Evolutionary conservation across 2,113 vertebrate species (phyloP).

Genomic region (Rhinopomastus cyanomelas): DNA sequence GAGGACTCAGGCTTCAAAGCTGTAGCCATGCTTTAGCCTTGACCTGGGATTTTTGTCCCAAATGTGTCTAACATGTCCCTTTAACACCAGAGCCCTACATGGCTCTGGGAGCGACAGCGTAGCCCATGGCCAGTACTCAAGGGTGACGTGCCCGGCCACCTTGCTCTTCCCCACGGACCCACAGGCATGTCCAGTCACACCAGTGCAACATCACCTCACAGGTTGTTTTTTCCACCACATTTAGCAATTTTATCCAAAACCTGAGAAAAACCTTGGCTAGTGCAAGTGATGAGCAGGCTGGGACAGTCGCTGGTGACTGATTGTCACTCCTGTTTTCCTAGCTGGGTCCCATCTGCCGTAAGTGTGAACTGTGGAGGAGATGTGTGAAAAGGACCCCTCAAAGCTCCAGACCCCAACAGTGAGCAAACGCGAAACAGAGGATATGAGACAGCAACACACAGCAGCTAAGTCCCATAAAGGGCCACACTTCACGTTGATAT

Average conservation of each 20-base stretch:
- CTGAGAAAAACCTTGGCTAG: background rate
- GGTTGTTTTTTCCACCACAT: fast-evolving
- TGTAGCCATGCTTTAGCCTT: background rate
- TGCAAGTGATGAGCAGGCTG: background rate
- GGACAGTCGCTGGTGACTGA: fast-evolving
- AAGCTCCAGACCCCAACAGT: fast-evolving
- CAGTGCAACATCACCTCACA: fast-evolving
- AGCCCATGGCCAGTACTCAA: fast-evolving
- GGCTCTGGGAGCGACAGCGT: background rate
- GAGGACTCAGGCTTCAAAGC: background rate
- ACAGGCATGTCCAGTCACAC: fast-evolving
- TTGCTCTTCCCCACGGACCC: fast-evolving
- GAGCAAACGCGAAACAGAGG: background rate
- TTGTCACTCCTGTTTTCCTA: background rate
- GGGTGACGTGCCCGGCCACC: fast-evolving
- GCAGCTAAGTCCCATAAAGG: background rate
- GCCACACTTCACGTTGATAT: background rate
- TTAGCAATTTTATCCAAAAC: background rate
- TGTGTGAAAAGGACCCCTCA: background rate
- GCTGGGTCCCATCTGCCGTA: background rate
- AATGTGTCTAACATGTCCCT: background rate
- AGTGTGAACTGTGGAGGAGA: background rate
- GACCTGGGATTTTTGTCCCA: background rate
- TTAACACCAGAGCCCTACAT: background rate
- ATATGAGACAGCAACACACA: background rate